Conservation (phyloP, 2,888 invertebrate species). For the Dryadula phaetusa region DNA sequence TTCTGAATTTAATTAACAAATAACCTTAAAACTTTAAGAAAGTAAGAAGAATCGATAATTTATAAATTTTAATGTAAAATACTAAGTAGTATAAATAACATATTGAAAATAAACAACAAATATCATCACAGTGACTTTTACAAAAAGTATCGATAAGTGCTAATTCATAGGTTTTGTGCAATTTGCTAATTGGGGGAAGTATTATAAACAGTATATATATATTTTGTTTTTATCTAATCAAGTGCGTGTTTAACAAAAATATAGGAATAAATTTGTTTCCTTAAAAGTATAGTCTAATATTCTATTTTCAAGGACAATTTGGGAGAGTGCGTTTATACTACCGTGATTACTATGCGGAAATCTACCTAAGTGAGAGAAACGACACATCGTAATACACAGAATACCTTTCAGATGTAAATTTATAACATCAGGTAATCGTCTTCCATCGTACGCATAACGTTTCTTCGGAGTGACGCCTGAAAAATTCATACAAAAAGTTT, state of each 20-base stretch:
- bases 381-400: constrained; percentile 27
- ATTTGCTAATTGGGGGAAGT: not conserved
- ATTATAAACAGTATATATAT: not conserved
- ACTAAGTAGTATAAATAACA: not conserved
- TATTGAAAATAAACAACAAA: not conserved
- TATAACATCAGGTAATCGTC: constrained; percentile 73
- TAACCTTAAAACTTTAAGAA: no score
- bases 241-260: constrained; percentile 5
- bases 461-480: constrained; percentile 66
- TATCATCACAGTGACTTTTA: not conserved
- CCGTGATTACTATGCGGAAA: constrained; percentile 13
- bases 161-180: not conserved
- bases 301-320: not conserved
- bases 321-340: constrained; percentile 30
- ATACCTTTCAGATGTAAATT: constrained; percentile 81
- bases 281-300: not conserved
- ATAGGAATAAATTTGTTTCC: not conserved
- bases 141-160: not conserved
- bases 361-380: constrained; percentile 12
- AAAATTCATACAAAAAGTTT: constrained; percentile 50
- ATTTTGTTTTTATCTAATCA: not conserved
- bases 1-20: no score
- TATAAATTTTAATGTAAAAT: no score
- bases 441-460: constrained; percentile 76
- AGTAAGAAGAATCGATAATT: no score